Percentiles rank a stretch among this genome's conserved stretches.
Conservation (phyloP, 2,888 invertebrate genomes). For the Notocelia uddmanniana region DNA sequence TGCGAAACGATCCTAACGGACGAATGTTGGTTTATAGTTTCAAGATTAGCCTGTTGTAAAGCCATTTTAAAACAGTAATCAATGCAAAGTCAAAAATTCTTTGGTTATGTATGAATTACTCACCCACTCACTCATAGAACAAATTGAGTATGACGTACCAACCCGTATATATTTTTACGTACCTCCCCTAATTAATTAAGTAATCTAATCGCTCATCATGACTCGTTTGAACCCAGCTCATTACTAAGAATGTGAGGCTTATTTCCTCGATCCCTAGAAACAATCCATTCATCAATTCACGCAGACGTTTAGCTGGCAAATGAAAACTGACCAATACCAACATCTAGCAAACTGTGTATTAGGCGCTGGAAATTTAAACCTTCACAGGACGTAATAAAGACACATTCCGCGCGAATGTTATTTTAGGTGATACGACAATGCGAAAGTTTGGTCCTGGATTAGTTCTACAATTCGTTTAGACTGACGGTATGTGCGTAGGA, state of each 20-base stretch:
- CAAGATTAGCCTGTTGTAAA: too few relatives aligned
- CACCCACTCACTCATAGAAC: too few relatives aligned
- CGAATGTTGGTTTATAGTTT: too few relatives aligned
- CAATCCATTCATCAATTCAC: conserved; percentile 23
- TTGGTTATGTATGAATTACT: too few relatives aligned
- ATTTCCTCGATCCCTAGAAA: conserved; percentile 15
- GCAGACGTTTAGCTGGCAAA: conserved; percentile 8
- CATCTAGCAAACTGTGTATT: neutral
- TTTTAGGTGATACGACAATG: neutral
- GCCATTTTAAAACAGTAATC: too few relatives aligned
- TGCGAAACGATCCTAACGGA: neutral
- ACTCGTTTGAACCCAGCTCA: neutral
- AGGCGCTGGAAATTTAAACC: conserved; percentile 3
- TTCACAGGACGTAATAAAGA: neutral
- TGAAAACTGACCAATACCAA: conserved; percentile 11
- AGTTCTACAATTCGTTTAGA: conserved; percentile 34
- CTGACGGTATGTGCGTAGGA: conserved; percentile 36
- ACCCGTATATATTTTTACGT: too few relatives aligned
- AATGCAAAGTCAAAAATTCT: too few relatives aligned
- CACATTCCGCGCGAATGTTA: neutral
- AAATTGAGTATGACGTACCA: too few relatives aligned
- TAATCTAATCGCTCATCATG: neutral
- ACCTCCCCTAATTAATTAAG: neutral
- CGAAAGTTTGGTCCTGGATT: conserved; percentile 5
- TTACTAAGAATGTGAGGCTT: conserved; percentile 18